Evolutionary conservation across 1,140 invertebrate species (phyloP), one percentile per base, ranked within the genome.

Genomic region (Lepidurus apus): DNA sequence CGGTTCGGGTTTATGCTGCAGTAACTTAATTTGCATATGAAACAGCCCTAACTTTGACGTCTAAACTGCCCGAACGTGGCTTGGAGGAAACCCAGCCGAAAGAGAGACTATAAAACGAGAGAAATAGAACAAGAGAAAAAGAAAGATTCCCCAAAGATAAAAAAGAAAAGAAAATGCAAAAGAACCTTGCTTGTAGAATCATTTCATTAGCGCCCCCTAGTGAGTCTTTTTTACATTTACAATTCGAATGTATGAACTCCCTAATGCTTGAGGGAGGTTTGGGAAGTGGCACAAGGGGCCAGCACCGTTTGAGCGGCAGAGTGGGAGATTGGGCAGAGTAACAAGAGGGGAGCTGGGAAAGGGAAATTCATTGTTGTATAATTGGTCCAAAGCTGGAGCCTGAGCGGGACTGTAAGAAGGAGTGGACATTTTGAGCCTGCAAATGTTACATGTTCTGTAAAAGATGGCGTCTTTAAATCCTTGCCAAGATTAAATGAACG

Each of bases 21-120:
- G 21, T n/a, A 65, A 17, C 53, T 65, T 65, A 3, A 65, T 65
- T 65, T 65, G 53, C 13, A 65, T 65, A 65, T 65, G 53, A 65
- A 65, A 65, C 53, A 65, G 53, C 53, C 53, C 53, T n/a, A 65
- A 13, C 21, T 65, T 65, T 65, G 53, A 65, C 53, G 53, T 65
- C 53, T 65, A 13, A 65, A 65, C 53, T 65, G 53, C 53, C 53
- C 17, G 13, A 65, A 65, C 53, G 53, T 65, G 53, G 53, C 53
- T 65, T 65, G 53, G 13, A 65, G 53, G 21, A 21, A 65, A 65
- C 21, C 21, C 17, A 65, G 21, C 53, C 53, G 21, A 21, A 65
- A 65, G 21, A 21, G 21, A 9, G 21, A n/a, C 53, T n/a, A 1
- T n/a, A 65, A 65, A 17, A 21, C n/a, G 53, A 9, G 53, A 10